Conservation (phyloP, 2,888 invertebrate genomes). For the Podotricha telesiphe region DNA sequence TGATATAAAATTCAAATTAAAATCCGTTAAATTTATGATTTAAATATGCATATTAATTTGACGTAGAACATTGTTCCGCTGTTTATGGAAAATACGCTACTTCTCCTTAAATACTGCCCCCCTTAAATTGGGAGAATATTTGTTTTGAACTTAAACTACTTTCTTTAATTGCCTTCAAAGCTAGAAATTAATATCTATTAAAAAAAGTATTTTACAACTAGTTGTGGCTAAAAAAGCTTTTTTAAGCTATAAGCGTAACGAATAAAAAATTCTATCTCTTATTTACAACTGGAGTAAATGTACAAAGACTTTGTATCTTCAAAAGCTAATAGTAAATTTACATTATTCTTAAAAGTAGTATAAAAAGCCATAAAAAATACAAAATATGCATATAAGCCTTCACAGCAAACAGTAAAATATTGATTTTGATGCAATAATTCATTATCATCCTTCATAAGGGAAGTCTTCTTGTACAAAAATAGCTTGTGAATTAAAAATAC, state of each 20-base stretch:
- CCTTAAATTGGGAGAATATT: no score
- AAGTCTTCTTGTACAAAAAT: slow-evolving; percentile 7
- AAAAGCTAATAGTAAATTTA: neutral
- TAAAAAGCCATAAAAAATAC: neutral
- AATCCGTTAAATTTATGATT: neutral
- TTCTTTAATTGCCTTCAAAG: neutral
- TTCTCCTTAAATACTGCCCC: no score
- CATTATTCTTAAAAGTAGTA: neutral
- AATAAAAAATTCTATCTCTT: no score
- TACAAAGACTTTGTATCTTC: no score
- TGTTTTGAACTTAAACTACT: no score
- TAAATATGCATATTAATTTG: neutral
- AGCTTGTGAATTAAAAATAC: slow-evolving; percentile 1
- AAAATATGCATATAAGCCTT: neutral
- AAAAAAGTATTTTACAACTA: neutral
- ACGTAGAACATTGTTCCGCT: no score
- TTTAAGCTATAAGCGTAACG: no score
- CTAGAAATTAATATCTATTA: neutral
- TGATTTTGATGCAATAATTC: neutral
- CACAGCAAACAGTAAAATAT: neutral
- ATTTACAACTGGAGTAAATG: no score
- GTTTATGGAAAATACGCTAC: no score
- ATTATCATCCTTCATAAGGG: neutral
- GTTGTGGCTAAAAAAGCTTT: no score
- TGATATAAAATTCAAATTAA: no score